Evolutionary conservation across 2,888 invertebrate species (phyloP).

Genomic region (Papilio demoleus): DNA sequence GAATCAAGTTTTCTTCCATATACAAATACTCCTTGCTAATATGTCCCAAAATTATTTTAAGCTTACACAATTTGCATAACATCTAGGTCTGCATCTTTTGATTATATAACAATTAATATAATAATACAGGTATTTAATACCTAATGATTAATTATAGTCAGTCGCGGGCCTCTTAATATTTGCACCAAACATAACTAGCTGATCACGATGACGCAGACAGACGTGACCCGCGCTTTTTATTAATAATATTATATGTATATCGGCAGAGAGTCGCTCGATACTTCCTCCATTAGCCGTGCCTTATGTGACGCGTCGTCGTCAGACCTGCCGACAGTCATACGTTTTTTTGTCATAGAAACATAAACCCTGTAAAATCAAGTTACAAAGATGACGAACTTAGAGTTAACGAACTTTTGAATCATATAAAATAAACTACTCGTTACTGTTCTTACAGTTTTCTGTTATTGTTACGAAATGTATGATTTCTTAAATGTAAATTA

Average conservation of each 20-base stretch:
- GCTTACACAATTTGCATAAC: too few relatives aligned
- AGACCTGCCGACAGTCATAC: conserved; percentile 9
- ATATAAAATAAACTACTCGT: conserved; percentile 3
- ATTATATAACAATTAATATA: too few relatives aligned
- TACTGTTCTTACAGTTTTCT: not conserved
- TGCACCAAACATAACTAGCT: conserved; percentile 31
- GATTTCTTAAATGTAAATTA: too few relatives aligned
- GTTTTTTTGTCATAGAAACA: not conserved
- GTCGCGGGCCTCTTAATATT: not conserved
- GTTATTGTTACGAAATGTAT: too few relatives aligned
- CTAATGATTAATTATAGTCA: not conserved
- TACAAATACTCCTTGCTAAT: not conserved
- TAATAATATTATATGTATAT: conserved; percentile 44
- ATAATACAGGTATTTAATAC: too few relatives aligned
- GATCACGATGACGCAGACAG: conserved; percentile 48
- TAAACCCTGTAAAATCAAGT: conserved; percentile 20
- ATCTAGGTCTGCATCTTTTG: too few relatives aligned
- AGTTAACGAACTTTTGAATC: conserved; percentile 34
- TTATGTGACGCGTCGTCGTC: conserved; percentile 5
- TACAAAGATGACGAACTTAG: not conserved
- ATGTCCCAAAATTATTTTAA: not conserved
- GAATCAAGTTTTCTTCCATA: not conserved
- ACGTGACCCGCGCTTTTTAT: conserved; percentile 46
- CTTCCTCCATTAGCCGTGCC: conserved; percentile 45
- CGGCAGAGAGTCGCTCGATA: conserved; percentile 51